phyloP scores from a whole-genome alignment of 1,140 invertebrate genomes.

The Armadillidium nasatum region DNA sequence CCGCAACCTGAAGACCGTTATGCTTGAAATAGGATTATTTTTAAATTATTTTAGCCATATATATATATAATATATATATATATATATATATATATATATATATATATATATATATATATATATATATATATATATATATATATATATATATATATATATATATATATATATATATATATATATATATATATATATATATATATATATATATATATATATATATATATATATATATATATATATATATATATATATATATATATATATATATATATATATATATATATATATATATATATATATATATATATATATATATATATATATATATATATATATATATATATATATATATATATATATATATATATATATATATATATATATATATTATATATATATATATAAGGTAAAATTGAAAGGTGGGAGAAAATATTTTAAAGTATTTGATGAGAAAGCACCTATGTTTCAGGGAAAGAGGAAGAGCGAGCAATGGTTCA shows the following conservation, averaged over 20 bases:
- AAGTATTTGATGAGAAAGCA: conserved; percentile 1
- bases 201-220: background rate
- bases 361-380: background rate
- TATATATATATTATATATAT: background rate
- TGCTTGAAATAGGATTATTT: no score
- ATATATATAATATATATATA: background rate
- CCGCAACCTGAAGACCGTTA: no score
- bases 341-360: background rate
- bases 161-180: background rate
- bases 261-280: background rate
- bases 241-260: background rate
- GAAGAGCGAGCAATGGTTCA: conserved; percentile 91
- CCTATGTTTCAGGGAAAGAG: conserved; percentile 73
- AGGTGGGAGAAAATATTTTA: background rate
- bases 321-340: conserved; percentile 1
- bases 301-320: background rate
- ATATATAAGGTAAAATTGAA: background rate
- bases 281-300: background rate
- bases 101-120: background rate
- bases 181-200: background rate
- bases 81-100: background rate
- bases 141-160: background rate
- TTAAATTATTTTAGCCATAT: no score
- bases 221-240: background rate
- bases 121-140: no score